These are phyloP conservation scores for Akabosia matsudoensis DNA, from an alignment of 1,140 invertebrate genomes.

Conservation along the genomic window DNA sequence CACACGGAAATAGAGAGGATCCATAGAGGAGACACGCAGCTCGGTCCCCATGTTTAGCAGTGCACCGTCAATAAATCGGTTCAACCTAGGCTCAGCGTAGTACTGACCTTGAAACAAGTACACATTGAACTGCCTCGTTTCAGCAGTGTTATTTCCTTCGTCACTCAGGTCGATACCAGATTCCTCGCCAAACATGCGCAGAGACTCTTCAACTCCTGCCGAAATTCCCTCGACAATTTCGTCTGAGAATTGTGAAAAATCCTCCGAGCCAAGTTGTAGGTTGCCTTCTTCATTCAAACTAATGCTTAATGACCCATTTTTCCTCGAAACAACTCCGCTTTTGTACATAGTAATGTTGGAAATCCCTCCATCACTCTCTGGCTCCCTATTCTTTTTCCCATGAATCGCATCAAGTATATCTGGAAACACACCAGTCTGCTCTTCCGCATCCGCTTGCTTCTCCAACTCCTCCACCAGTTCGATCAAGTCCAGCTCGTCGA, in stretches of 20 bases:
- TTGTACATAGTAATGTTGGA: neutral
- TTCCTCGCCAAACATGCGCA: conserved; percentile 19
- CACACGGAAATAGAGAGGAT: conserved; percentile 45
- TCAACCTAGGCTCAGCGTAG: conserved; percentile 43
- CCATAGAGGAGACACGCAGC: conserved; percentile 38
- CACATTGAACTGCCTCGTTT: conserved; percentile 37
- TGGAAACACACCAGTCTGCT: conserved; percentile 25
- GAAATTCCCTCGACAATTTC: conserved; percentile 36
- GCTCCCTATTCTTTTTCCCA: neutral
- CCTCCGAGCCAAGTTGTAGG: neutral
- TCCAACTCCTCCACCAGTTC: conserved; percentile 31
- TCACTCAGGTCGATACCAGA: neutral
- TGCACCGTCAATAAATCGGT: conserved; percentile 46
- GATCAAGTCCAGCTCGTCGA: conserved; percentile 25
- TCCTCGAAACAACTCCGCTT: neutral
- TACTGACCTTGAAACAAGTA: conserved; percentile 47
- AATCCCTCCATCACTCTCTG: neutral
- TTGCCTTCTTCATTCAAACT: neutral
- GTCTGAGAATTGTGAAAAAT: conserved; percentile 36
- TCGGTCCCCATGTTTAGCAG: conserved; percentile 44
- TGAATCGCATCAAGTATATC: conserved; percentile 29
- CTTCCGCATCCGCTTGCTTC: conserved; percentile 31
- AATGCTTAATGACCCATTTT: neutral
- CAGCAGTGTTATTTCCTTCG: neutral
- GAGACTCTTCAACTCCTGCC: conserved; percentile 38